Evolutionary conservation across 2,113 vertebrate genomes (phyloP).

Genomic region (Pseudorasbora parva): DNA sequence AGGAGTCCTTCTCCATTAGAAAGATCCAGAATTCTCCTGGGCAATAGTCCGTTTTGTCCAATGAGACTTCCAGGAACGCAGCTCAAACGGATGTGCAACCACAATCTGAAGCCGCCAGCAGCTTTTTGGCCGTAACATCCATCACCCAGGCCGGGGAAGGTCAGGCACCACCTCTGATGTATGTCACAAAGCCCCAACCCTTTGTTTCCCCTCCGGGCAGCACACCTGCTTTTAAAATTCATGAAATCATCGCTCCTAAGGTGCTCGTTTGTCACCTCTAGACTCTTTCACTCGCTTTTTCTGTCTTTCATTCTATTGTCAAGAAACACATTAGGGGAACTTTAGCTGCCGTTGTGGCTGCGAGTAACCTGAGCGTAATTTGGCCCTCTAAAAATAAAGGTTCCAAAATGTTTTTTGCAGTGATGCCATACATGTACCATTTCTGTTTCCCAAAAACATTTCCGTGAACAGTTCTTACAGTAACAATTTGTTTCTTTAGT

Average conservation of each 20-base stretch:
- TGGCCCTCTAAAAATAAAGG: neutral
- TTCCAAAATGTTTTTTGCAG: too few relatives aligned
- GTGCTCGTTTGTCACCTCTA: constrained; percentile 52
- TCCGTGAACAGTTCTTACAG: too few relatives aligned
- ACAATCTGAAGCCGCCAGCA: constrained; percentile 11
- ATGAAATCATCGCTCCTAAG: constrained; percentile 56
- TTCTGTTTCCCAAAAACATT: too few relatives aligned
- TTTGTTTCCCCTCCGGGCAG: constrained; percentile 45
- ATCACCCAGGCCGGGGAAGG: constrained; percentile 40
- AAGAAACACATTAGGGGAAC: constrained; percentile 28
- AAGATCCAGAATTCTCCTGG: neutral
- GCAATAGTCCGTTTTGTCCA: neutral
- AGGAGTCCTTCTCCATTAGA: constrained; percentile 8
- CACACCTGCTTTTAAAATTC: constrained; percentile 60
- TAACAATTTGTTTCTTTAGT: too few relatives aligned
- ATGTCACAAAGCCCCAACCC: constrained; percentile 26
- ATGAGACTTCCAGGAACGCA: constrained; percentile 9
- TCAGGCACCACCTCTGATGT: constrained; percentile 52
- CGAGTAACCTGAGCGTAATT: neutral
- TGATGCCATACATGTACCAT: too few relatives aligned
- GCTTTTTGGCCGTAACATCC: constrained; percentile 7
- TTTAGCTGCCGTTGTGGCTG: constrained; percentile 15
- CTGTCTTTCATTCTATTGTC: constrained; percentile 29
- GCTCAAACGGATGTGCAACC: constrained; percentile 22
- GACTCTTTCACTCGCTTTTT: constrained; percentile 33